Percentiles rank a stretch among this genome's conserved stretches.
Conservation (phyloP, 2,888 invertebrate genomes). For the Omphaloscelis lunosa region DNA sequence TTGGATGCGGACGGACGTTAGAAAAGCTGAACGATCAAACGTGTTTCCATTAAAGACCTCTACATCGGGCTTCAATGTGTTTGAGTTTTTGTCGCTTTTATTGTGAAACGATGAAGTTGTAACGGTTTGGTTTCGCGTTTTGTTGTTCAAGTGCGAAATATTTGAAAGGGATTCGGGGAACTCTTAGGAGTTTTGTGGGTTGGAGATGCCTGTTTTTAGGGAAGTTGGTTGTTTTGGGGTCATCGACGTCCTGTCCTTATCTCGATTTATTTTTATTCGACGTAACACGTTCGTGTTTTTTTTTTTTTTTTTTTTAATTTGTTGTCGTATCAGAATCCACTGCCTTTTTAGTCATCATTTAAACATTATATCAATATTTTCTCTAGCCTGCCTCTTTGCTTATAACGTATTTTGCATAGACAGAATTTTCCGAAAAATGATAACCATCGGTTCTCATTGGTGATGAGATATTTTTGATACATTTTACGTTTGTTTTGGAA, state of each 20-base stretch:
- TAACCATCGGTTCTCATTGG: too few species aligned
- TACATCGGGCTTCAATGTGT: conserved; percentile 6
- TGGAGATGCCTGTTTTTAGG: background rate
- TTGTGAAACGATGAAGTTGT: conserved; percentile 34
- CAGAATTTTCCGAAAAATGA: too few species aligned
- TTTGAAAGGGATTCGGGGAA: conserved; percentile 14
- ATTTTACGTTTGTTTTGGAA: too few species aligned
- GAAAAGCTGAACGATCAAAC: conserved; percentile 29
- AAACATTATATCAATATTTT: too few species aligned
- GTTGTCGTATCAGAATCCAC: background rate
- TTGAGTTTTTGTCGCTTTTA: conserved; percentile 40
- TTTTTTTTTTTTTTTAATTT: too few species aligned
- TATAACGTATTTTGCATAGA: too few species aligned
- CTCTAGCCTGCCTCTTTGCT: too few species aligned
- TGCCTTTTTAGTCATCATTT: background rate
- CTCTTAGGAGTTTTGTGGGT: background rate
- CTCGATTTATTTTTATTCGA: background rate
- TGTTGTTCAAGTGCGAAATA: conserved; percentile 16
- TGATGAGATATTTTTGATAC: too few species aligned
- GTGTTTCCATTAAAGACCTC: conserved; percentile 25
- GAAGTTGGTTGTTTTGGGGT: background rate
- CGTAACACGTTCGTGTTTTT: too few species aligned
- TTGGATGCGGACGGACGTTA: background rate
- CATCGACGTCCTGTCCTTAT: background rate
- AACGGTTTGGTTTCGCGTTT: conserved; percentile 20